A percentile compares a stretch with the other conserved stretches of the same genome.
phyloP scores from a whole-genome alignment of 2,888 invertebrate species.

The Drosophila paranaensis region DNA sequence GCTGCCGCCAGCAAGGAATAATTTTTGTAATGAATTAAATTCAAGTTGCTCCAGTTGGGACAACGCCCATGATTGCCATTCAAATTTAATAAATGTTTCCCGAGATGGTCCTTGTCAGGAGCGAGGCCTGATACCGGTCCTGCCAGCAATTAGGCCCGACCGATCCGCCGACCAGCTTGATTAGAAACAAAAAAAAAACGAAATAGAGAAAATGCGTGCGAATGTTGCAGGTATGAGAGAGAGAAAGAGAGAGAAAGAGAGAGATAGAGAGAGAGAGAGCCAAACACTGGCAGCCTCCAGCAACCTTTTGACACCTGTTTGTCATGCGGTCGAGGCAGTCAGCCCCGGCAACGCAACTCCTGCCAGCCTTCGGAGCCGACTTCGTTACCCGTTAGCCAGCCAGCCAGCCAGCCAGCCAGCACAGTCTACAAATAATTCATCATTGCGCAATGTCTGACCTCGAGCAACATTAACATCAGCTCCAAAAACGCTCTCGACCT shows the following conservation, averaged over 20 bases:
- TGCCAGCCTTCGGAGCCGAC: background rate
- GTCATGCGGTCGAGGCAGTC: constrained; percentile 48
- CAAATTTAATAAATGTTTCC: constrained; percentile 70
- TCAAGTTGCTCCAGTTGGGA: constrained; percentile 59
- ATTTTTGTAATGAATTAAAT: constrained; percentile 76
- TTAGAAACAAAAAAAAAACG: background rate
- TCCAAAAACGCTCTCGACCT: constrained; percentile 48
- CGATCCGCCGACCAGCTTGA: background rate
- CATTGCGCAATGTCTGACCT: constrained; percentile 64
- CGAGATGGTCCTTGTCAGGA: constrained; percentile 20
- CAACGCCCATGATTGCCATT: constrained; percentile 50
- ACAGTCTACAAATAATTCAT: constrained; percentile 81
- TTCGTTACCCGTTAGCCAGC: constrained; percentile 10
- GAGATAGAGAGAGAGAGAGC: too few relatives aligned
- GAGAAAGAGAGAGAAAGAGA: too few relatives aligned
- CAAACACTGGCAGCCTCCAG: constrained; percentile 24
- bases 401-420: constrained; percentile 6
- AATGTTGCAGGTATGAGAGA: background rate
- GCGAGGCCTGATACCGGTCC: constrained; percentile 14
- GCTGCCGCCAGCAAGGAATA: constrained; percentile 34
- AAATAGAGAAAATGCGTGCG: background rate
- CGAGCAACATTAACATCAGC: constrained; percentile 47
- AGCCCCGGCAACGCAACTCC: background rate
- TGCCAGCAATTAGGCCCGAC: constrained; percentile 30
- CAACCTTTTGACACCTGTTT: constrained; percentile 80